phyloP scores from a whole-genome alignment of 2,797 vertebrate species.

The Enteromius afrohamiltoni region DNA sequence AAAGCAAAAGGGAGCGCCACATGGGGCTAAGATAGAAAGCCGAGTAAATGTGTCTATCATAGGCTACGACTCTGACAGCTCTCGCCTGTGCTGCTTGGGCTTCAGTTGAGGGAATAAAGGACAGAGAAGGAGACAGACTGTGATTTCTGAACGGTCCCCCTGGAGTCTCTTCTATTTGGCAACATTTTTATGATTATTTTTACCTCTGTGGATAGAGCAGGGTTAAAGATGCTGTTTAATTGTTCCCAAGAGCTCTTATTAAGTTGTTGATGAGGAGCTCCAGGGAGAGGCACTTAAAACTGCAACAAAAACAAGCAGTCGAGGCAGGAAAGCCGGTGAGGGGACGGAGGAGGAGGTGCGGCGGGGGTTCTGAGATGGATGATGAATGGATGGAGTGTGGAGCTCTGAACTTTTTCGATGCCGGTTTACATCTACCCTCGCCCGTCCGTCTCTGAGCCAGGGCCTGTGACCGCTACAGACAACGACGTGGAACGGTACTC shows the following conservation, averaged over 20 bases:
- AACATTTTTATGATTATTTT: conserved; percentile 81
- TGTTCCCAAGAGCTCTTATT: conserved; percentile 90
- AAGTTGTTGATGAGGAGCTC: conserved; percentile 92
- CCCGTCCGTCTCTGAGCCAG: background rate
- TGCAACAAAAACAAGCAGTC: conserved; percentile 86
- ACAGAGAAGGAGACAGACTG: conserved; percentile 69
- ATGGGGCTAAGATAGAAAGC: conserved; percentile 72
- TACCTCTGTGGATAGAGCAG: conserved; percentile 80
- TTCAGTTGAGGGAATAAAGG: conserved; percentile 75
- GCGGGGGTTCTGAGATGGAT: background rate
- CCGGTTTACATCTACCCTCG: background rate
- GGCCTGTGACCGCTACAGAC: background rate
- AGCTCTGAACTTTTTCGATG: conserved; percentile 38
- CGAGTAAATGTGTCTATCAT: conserved; percentile 77
- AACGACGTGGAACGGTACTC: background rate
- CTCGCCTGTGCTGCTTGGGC: conserved; percentile 63
- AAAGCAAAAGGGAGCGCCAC: conserved; percentile 68
- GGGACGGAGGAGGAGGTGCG: conserved; percentile 53
- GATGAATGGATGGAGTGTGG: conserved; percentile 20
- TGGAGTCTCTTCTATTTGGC: conserved; percentile 80
- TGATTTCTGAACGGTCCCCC: conserved; percentile 78
- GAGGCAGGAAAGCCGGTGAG: conserved; percentile 53
- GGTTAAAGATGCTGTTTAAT: conserved; percentile 91
- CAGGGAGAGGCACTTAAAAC: conserved; percentile 88
- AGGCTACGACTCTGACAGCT: conserved; percentile 73